Evolutionary conservation across 2,888 invertebrate genomes (phyloP).

Genomic region (Petrolisthes manimaculis): DNA sequence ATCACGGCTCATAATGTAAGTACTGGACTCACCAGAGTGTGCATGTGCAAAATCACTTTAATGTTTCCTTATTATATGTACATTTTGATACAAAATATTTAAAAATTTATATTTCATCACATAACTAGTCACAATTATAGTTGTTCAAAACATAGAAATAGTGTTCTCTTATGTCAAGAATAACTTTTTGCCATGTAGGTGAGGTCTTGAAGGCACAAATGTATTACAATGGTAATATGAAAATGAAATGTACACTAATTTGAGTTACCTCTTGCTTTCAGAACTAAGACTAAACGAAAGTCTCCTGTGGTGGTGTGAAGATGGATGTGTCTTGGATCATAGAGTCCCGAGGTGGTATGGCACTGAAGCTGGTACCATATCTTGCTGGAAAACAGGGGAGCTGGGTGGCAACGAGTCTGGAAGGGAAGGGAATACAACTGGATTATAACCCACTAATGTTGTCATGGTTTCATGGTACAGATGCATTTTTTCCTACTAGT

Average conservation of each 20-base stretch:
- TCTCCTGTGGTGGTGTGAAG: conserved; percentile 35
- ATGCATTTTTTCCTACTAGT: conserved; percentile 47
- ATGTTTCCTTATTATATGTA: no score
- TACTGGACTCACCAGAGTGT: neutral
- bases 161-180: no score
- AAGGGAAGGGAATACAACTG: neutral
- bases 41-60: no score
- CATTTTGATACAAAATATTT: no score
- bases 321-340: neutral
- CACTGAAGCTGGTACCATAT: neutral
- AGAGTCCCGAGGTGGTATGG: neutral
- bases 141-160: no score
- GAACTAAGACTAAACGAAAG: conserved; percentile 48
- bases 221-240: neutral
- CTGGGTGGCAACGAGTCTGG: neutral
- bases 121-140: no score
- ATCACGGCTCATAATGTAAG: conserved; percentile 56
- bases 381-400: neutral
- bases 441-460: conserved; percentile 42
- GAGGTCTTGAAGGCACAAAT: no score
- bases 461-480: conserved; percentile 17
- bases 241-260: no score
- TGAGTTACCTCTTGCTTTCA: neutral
- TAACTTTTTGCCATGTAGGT: no score
- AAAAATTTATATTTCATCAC: no score